These are phyloP conservation scores for Phania funesta DNA, from an alignment of 2,888 invertebrate genomes.

Conservation along the genomic window DNA sequence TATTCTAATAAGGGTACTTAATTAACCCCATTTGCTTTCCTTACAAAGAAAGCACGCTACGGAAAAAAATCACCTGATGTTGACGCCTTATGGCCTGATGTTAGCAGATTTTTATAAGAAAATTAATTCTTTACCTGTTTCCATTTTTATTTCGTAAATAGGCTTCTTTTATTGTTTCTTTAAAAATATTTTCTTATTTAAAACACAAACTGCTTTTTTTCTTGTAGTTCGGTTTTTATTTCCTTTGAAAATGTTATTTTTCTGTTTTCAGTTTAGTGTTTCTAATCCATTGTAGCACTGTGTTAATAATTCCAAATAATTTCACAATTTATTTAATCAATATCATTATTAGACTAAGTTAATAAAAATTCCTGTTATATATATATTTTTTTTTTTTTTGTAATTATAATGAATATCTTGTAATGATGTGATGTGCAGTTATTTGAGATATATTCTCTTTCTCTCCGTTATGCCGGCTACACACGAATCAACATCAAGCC, in stretches of 20 bases:
- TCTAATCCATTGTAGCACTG: not conserved
- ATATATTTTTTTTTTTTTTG: conserved; percentile 37
- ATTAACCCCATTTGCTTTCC: conserved; percentile 26
- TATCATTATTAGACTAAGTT: conserved; percentile 10
- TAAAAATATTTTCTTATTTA: not conserved
- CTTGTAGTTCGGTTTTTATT: conserved; percentile 14
- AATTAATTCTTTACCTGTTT: conserved; percentile 32
- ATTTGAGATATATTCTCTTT: conserved; percentile 47
- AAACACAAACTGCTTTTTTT: conserved; percentile 3
- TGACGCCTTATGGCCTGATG: conserved; percentile 65
- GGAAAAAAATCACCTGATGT: conserved; percentile 66
- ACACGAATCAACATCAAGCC: too few species aligned
- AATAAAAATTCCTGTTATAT: conserved; percentile 16
- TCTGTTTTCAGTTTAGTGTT: conserved; percentile 30
- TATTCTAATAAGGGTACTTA: conserved; percentile 49
- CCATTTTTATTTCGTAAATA: conserved; percentile 30
- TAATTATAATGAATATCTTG: conserved; percentile 43
- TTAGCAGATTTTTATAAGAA: not conserved
- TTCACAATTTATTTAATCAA: conserved; percentile 28
- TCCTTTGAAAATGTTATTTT: not conserved
- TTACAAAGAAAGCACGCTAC: conserved; percentile 21
- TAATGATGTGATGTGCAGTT: conserved; percentile 52
- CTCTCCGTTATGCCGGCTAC: conserved; percentile 11
- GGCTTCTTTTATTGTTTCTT: conserved; percentile 19
- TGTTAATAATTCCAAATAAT: not conserved